Percentiles rank a stretch among this genome's conserved stretches.
Conservation (phyloP, 2,888 invertebrate species). For the Anoplius nigerrimus region DNA sequence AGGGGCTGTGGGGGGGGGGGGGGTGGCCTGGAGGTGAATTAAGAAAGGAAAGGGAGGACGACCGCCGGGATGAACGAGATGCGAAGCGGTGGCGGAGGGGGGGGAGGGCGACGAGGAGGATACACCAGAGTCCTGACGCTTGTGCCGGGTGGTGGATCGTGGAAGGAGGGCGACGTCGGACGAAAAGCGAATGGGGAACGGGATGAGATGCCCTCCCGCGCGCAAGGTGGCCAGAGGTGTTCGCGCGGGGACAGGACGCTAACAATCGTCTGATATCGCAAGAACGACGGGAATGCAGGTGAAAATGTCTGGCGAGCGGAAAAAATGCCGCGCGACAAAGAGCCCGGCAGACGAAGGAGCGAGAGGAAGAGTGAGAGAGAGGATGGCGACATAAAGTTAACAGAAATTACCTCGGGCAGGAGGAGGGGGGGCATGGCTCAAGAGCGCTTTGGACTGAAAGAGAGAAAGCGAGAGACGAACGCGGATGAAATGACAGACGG, state of each 20-base stretch:
- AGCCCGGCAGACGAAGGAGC: not conserved
- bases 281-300: too few relatives aligned
- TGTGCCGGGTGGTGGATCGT: too few relatives aligned
- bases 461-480: not conserved
- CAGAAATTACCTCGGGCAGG: not conserved
- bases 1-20: not conserved
- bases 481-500: conserved; percentile 13
- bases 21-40: not conserved
- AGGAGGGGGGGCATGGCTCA: not conserved
- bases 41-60: not conserved
- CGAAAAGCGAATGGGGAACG: too few relatives aligned
- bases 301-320: too few relatives aligned
- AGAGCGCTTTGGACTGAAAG: conserved; percentile 14
- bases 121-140: not conserved
- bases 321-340: not conserved
- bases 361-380: not conserved
- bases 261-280: too few relatives aligned
- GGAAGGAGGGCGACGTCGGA: too few relatives aligned
- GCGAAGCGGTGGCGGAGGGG: not conserved
- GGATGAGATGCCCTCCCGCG: too few relatives aligned
- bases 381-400: not conserved
- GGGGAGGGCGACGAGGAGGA: not conserved
- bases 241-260: too few relatives aligned
- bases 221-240: too few relatives aligned
- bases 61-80: too few relatives aligned